Evolutionary conservation across 2,888 invertebrate genomes (phyloP).

Genomic region (Deilephila elpenor): DNA sequence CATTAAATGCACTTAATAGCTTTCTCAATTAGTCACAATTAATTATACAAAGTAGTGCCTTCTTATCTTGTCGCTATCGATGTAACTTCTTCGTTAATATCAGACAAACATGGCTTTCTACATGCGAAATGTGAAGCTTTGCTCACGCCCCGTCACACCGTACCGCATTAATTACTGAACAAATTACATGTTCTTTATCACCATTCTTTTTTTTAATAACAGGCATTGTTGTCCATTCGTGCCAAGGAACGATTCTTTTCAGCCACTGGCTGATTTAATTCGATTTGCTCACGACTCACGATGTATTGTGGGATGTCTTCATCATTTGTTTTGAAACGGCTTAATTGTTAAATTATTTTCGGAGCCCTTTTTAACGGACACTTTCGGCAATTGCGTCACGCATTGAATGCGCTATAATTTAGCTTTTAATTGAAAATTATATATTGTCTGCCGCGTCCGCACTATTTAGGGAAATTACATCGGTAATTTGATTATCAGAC

Average conservation of each 20-base stretch:
- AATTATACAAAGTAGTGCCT: conserved; percentile 68
- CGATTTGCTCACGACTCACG: conserved; percentile 69
- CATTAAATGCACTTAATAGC: conserved; percentile 59
- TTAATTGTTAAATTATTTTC: conserved; percentile 55
- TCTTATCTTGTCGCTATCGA: conserved; percentile 69
- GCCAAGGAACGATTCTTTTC: conserved; percentile 79
- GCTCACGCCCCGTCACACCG: conserved; percentile 79
- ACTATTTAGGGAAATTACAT: conserved; percentile 3
- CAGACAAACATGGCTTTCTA: conserved; percentile 65
- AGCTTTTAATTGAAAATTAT: conserved; percentile 16
- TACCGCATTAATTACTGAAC: conserved; percentile 73
- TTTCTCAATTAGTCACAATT: conserved; percentile 74
- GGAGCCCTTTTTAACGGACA: conserved; percentile 27
- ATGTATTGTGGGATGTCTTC: conserved; percentile 67
- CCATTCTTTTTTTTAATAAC: conserved; percentile 79
- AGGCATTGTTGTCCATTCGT: conserved; percentile 81
- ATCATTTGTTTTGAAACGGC: conserved; percentile 60
- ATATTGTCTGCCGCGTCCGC: background rate
- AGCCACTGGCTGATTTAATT: conserved; percentile 80
- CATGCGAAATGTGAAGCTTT: conserved; percentile 77
- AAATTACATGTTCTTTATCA: conserved; percentile 82
- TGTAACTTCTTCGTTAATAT: conserved; percentile 66
- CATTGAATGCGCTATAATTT: conserved; percentile 13
- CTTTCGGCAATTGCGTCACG: conserved; percentile 13
- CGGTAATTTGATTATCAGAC: background rate